Evolutionary conservation across 1,140 invertebrate genomes (phyloP).

Genomic region (Cydia pomonella): DNA sequence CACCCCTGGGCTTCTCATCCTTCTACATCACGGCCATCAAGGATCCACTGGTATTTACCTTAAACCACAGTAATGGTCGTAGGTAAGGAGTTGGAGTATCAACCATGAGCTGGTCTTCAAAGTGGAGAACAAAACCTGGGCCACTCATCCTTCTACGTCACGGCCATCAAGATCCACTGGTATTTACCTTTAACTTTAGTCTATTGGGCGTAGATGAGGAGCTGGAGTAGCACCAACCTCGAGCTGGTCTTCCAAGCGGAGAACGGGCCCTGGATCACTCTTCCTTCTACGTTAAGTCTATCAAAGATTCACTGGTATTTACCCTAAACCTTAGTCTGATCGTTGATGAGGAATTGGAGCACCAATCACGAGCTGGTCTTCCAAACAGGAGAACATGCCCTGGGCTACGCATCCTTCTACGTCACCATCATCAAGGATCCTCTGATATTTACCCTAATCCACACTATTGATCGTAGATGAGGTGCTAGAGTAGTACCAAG

Average conservation of each 20-base stretch:
- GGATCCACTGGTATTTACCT: constrained; percentile 57
- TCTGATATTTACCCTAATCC: constrained; percentile 44
- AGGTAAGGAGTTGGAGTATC: constrained; percentile 81
- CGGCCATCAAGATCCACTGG: constrained; percentile 60
- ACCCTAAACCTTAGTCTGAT: constrained; percentile 18
- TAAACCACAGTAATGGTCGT: constrained; percentile 35
- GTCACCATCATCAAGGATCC: constrained; percentile 69
- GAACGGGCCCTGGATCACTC: constrained; percentile 85
- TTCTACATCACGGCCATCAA: constrained; percentile 80
- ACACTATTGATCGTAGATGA: constrained; percentile 70
- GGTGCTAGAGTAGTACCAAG: constrained; percentile 75
- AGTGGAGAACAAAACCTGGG: constrained; percentile 84
- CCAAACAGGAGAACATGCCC: constrained; percentile 82
- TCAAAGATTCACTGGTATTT: constrained; percentile 62
- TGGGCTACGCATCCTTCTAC: constrained; percentile 85
- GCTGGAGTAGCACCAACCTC: constrained; percentile 78
- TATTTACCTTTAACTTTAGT: constrained; percentile 40
- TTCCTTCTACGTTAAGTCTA: constrained; percentile 78
- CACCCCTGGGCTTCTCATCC: constrained; percentile 84
- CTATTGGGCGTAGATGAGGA: constrained; percentile 70
- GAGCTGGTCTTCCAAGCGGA: constrained; percentile 86
- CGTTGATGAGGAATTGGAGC: constrained; percentile 76
- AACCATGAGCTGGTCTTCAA: constrained; percentile 85
- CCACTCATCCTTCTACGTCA: constrained; percentile 83
- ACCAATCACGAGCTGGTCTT: constrained; percentile 82